A percentile compares a stretch with the other conserved stretches of the same genome.
phyloP scores from a whole-genome alignment of 2,888 invertebrate species.

The Malachius bipustulatus region DNA sequence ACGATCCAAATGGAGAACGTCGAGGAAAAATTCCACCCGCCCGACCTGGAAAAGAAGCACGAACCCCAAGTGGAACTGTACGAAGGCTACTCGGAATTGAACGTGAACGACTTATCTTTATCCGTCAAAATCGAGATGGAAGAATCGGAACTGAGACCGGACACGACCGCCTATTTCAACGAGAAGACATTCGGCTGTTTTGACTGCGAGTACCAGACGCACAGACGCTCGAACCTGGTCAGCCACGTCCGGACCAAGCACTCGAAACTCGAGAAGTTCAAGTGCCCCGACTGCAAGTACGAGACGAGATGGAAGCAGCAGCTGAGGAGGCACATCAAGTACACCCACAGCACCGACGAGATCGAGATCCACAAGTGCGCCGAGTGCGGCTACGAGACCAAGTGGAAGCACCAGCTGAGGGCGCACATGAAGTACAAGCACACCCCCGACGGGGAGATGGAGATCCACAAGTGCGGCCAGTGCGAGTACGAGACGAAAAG shows the following conservation, averaged over 20 bases:
- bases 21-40: no score
- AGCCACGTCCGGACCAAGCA: background rate
- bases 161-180: background rate
- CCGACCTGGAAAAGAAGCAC: slow-evolving; percentile 3
- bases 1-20: background rate
- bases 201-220: background rate
- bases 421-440: background rate
- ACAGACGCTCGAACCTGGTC: background rate
- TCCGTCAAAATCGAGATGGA: background rate
- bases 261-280: background rate
- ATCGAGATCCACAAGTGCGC: slow-evolving; percentile 1
- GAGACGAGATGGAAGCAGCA: slow-evolving; percentile 1
- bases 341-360: background rate
- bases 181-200: background rate
- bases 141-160: background rate
- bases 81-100: background rate
- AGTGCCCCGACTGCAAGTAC: background rate
- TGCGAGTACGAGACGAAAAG: background rate
- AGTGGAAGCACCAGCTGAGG: slow-evolving; percentile 2
- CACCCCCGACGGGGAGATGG: background rate
- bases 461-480: slow-evolving; percentile 2
- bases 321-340: slow-evolving; percentile 3
- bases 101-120: background rate
- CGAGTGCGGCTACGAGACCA: background rate
- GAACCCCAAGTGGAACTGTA: background rate